Base-by-base conservation (phyloP, 2,113 vertebrate species). In the Chascanopsetta lugubris region DNA sequence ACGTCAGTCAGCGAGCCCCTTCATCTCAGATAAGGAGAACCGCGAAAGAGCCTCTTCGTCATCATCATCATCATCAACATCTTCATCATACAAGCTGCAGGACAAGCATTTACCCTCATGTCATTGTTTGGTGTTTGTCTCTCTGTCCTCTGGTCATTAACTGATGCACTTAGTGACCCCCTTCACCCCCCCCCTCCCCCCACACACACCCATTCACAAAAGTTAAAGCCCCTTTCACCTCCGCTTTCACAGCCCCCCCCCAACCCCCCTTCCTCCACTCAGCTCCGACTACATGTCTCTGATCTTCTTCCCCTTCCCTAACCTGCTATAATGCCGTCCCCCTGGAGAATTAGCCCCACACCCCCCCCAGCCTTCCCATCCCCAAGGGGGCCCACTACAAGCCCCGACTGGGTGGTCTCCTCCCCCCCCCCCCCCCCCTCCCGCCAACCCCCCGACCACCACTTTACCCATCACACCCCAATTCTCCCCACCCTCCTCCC, bases 401-500 rank as follows among this genome's bases (percentile, higher is more conserved):
- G 80, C 61, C 82, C 61, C 58, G 69, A 50, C 80, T 86, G 90
- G 91, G 92, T 93, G 92, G 92, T 93, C 92, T 57, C 74, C 56
- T 51, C 34, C 55, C 24, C 34, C 51, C 18, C 20, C 60, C 48
- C n/a, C n/a, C n/a, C n/a, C n/a, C n/a, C n/a, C n/a, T n/a, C n/a
- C n/a, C n/a, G n/a, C n/a, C n/a, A n/a, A n/a, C n/a, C n/a, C n/a
- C n/a, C n/a, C n/a, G n/a, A n/a, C n/a, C n/a, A n/a, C n/a, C n/a
- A n/a, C n/a, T n/a, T 13, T 13, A 38, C 34, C 34, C 34, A 17
- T 38, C 26, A 27, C 51, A 18, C 18, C 61, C 46, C 47, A 64
- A 58, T 55, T 69, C 82, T 72, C 53, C 49, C 73, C 53, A n/a
- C n/a, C n/a, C n/a, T n/a, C n/a, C n/a, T n/a, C n/a, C n/a, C n/a